These are phyloP conservation scores for Hedychridium roseum DNA, from an alignment of 2,888 invertebrate species.

Conservation along the genomic window DNA sequence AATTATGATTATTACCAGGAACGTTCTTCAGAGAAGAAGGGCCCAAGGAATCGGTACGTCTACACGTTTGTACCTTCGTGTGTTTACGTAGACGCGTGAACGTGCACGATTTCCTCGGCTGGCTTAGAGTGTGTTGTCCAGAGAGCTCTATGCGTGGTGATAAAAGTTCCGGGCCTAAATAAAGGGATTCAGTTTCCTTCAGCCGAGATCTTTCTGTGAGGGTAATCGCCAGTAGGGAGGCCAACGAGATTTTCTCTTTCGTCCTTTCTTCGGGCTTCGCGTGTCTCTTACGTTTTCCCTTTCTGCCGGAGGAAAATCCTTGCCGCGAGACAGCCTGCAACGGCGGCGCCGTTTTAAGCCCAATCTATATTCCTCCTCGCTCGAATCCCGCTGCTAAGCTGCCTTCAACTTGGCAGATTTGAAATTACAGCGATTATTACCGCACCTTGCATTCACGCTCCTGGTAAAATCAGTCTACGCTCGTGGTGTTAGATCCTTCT, in stretches of 20 bases:
- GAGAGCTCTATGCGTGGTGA: conserved; percentile 39
- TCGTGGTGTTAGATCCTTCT: background rate
- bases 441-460: too few species aligned
- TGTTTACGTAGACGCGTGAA: too few species aligned
- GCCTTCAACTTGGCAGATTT: conserved; percentile 28
- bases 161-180: conserved; percentile 54
- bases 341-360: conserved; percentile 35
- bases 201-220: conserved; percentile 46
- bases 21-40: conserved; percentile 20
- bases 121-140: conserved; percentile 2
- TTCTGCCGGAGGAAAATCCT: too few species aligned
- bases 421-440: conserved; percentile 23
- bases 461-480: background rate
- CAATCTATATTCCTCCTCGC: conserved; percentile 36
- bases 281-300: conserved; percentile 1
- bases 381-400: conserved; percentile 25
- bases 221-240: conserved; percentile 38
- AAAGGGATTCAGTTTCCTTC: conserved; percentile 51
- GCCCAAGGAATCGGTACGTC: too few species aligned
- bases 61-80: too few species aligned
- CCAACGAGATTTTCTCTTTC: conserved; percentile 39
- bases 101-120: too few species aligned
- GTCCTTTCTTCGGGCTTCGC: conserved; percentile 1
- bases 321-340: conserved; percentile 30
- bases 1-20: conserved; percentile 55